Conservation (phyloP, 2,888 invertebrate species). For the Drosophila borealis region DNA sequence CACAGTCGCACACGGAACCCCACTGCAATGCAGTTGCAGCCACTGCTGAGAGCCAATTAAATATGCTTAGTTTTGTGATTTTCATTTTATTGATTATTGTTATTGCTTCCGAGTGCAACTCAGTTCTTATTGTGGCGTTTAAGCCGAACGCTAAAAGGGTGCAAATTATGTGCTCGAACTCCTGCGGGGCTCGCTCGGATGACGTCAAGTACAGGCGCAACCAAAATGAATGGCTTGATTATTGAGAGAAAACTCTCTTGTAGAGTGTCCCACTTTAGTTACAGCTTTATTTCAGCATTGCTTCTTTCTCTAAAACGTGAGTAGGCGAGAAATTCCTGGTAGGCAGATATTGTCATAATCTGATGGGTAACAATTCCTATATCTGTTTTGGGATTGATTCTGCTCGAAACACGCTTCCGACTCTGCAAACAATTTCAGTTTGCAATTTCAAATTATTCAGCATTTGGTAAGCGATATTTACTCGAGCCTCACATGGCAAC, state of each 20-base stretch:
- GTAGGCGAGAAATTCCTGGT: too few relatives aligned
- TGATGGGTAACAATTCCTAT: too few relatives aligned
- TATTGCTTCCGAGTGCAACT: slow-evolving; percentile 22
- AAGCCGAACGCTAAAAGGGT: slow-evolving; percentile 3
- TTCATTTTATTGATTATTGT: slow-evolving; percentile 54
- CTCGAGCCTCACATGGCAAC: slow-evolving; percentile 7
- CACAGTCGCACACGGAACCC: not conserved
- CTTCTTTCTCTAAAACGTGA: too few relatives aligned
- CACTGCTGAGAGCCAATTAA: slow-evolving; percentile 42
- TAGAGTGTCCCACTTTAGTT: too few relatives aligned
- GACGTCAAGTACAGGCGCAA: not conserved
- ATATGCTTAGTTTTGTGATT: slow-evolving; percentile 46
- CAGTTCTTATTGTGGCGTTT: slow-evolving; percentile 23
- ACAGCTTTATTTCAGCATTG: too few relatives aligned
- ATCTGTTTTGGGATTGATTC: not conserved
- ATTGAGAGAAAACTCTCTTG: too few relatives aligned
- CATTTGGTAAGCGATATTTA: slow-evolving; percentile 21
- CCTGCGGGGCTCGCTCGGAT: too few relatives aligned
- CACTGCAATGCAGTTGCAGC: slow-evolving; percentile 47
- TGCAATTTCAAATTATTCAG: slow-evolving; percentile 22
- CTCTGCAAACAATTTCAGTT: slow-evolving; percentile 10
- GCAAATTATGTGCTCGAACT: slow-evolving; percentile 5
- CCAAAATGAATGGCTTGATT: not conserved
- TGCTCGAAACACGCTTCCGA: not conserved
- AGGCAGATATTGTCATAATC: too few relatives aligned